These are phyloP conservation scores for Gymnosoma rotundatum DNA, from an alignment of 2,888 invertebrate genomes.

Conservation along the genomic window DNA sequence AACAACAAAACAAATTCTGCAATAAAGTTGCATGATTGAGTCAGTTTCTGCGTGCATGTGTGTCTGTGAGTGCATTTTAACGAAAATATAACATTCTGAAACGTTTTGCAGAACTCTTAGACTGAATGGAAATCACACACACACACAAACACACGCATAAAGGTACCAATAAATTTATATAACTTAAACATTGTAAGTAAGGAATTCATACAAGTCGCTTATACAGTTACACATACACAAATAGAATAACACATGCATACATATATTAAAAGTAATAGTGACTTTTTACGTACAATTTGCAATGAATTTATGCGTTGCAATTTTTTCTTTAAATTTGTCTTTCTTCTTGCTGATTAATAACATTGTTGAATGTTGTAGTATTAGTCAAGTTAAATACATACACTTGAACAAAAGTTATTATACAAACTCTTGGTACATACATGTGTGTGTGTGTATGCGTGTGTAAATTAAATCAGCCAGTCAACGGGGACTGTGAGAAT, in stretches of 20 bases:
- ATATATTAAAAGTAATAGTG: conserved; percentile 2
- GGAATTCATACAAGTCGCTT: not conserved
- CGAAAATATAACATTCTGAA: conserved; percentile 19
- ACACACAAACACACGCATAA: not conserved
- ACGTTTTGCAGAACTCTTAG: conserved; percentile 1
- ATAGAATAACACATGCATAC: not conserved
- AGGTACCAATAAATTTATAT: not conserved
- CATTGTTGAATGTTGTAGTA: conserved; percentile 60
- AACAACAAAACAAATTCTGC: conserved; percentile 26
- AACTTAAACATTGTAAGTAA: not conserved
- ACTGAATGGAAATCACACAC: conserved; percentile 18
- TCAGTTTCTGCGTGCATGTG: not conserved
- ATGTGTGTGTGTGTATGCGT: not conserved
- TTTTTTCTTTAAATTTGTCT: conserved; percentile 65
- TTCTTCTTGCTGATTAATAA: conserved; percentile 62
- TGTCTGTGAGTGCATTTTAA: not conserved
- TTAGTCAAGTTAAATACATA: conserved; percentile 53
- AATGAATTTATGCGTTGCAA: conserved; percentile 66
- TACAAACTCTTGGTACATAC: not conserved
- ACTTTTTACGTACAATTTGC: conserved; percentile 55
- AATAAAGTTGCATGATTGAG: conserved; percentile 35
- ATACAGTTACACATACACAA: not conserved
- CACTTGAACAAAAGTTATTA: not conserved
- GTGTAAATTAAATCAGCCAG: conserved; percentile 23
- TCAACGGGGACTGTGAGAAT: conserved; percentile 13